These are phyloP conservation scores for Saturnia pavonia DNA, from an alignment of 2,888 invertebrate species.

Conservation along the genomic window DNA sequence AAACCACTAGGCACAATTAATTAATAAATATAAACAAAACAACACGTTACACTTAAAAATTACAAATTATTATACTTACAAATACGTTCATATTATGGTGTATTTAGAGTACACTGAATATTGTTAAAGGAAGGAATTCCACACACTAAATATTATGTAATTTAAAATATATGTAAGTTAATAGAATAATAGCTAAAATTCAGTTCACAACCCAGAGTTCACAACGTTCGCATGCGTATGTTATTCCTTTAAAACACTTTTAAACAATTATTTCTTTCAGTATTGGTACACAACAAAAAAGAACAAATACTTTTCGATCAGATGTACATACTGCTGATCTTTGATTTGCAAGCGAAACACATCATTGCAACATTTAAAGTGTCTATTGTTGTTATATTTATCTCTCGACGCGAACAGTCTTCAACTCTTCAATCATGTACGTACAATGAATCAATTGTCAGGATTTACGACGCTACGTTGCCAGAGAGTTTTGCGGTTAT, in stretches of 20 bases:
- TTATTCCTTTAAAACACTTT: background rate
- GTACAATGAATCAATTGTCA: constrained; percentile 8
- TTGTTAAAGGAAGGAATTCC: background rate
- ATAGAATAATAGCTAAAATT: no score
- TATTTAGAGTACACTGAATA: background rate
- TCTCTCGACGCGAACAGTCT: background rate
- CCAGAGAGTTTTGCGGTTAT: background rate
- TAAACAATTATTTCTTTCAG: background rate
- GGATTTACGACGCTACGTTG: background rate
- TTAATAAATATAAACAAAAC: no score
- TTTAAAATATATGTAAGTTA: no score
- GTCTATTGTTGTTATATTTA: constrained; percentile 14
- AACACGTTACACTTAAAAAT: no score
- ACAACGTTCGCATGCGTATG: background rate
- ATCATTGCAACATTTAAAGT: constrained; percentile 1
- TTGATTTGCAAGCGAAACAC: background rate
- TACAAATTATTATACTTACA: no score
- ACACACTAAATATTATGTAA: no score
- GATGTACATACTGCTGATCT: background rate
- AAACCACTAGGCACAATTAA: no score
- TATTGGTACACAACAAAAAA: background rate
- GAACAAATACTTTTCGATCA: background rate
- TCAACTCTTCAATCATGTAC: background rate
- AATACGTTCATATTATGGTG: background rate
- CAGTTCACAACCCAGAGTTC: background rate